Percentiles rank a stretch among this genome's conserved stretches.
These are phyloP conservation scores for Athene noctua DNA, from an alignment of 2,113 vertebrate species.

Conservation along the genomic window DNA sequence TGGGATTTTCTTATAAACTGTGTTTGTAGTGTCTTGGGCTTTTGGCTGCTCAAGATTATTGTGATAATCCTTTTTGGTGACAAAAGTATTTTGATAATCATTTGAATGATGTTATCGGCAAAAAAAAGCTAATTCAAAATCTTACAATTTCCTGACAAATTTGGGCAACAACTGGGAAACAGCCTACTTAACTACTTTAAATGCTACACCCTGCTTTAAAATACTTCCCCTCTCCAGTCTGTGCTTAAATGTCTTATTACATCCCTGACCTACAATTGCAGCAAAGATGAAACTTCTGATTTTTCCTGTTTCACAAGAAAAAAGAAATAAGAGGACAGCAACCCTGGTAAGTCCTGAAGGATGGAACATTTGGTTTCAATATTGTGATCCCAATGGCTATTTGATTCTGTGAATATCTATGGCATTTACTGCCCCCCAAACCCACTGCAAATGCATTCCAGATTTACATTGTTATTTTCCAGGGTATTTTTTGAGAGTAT, in stretches of 20 bases:
- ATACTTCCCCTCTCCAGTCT: neutral
- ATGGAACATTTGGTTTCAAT: neutral
- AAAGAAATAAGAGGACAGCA: neutral
- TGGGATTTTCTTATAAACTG: neutral
- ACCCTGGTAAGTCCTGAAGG: neutral
- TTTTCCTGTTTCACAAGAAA: neutral
- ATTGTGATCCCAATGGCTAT: neutral
- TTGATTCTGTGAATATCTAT: neutral
- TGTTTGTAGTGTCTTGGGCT: neutral
- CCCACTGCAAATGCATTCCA: neutral
- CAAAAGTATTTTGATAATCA: neutral
- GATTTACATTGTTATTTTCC: neutral
- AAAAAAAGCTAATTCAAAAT: neutral
- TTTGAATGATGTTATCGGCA: neutral
- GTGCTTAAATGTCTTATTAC: neutral
- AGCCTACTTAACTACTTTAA: neutral
- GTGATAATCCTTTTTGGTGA: neutral
- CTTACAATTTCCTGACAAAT: neutral
- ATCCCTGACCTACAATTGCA: accelerated
- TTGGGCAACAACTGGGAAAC: neutral
- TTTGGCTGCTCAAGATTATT: neutral
- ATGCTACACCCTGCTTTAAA: neutral
- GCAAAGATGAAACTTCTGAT: neutral
- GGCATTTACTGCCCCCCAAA: neutral
- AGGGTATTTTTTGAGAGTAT: neutral